Conservation (phyloP, 2,797 vertebrate species). For the Manis crassicaudata region DNA sequence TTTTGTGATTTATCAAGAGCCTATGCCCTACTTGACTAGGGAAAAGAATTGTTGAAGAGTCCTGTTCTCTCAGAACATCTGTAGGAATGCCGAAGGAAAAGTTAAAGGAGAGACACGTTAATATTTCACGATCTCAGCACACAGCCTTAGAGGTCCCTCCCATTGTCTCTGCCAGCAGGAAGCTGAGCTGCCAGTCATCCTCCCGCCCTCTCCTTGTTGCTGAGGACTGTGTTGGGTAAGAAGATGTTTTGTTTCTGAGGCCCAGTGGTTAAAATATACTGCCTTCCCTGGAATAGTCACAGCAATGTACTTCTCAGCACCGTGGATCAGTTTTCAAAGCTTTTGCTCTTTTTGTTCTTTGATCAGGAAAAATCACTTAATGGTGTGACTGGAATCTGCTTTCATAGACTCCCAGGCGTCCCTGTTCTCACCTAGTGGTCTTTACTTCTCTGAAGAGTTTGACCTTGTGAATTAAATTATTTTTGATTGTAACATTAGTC, state of each 20-base stretch:
- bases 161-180: neutral
- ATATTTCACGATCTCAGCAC: neutral
- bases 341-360: slow-evolving; percentile 41
- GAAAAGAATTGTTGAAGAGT: slow-evolving; percentile 34
- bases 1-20: slow-evolving; percentile 21
- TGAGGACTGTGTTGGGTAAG: neutral
- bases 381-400: slow-evolving; percentile 42
- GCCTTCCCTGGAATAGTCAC: neutral
- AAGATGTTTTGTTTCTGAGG: slow-evolving; percentile 25
- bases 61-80: neutral
- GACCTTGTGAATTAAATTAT: slow-evolving; percentile 54
- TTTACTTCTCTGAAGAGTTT: slow-evolving; percentile 59
- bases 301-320: neutral
- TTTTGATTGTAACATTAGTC: slow-evolving; percentile 62
- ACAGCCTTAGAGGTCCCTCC: neutral
- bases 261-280: neutral
- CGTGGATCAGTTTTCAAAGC: slow-evolving; percentile 53
- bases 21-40: neutral
- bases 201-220: neutral
- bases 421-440: slow-evolving; percentile 43
- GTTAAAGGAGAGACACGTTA: neutral
- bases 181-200: neutral
- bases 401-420: slow-evolving; percentile 44
- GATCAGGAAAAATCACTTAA: slow-evolving; percentile 64
- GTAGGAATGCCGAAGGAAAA: neutral